Evolutionary conservation across 2,797 vertebrate genomes (phyloP), one percentile per base, ranked within the genome.

Genomic region (Otolemur crassicaudatus): DNA sequence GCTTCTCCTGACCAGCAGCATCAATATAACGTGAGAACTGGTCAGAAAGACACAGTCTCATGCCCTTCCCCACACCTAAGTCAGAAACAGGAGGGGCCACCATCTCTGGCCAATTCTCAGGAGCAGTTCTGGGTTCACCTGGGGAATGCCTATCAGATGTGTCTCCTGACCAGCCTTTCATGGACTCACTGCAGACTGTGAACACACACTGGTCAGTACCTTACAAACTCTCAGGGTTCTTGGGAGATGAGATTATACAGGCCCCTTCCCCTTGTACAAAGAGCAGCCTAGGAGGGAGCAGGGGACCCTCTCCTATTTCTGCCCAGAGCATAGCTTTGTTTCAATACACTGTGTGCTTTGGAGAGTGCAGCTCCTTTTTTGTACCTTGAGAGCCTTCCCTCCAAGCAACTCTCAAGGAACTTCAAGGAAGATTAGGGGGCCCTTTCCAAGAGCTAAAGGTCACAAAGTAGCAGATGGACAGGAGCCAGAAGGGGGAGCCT

Each of bases 191-290:
- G 31, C 46, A 53, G 37, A 43, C 60, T 16, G 29, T 8, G 20
- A n/a, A 53, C 27, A 29, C n/a, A n/a, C 61, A 27, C 13, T 9
- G 37, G 56, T 37, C 31, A 43, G 61, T 61, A 29, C n/a, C 70
- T 77, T 9, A 13, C 19, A 5, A 12, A 46, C n/a, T n/a, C 46
- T 75, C 65, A 46, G 34, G 31, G 73, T 46, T 65, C 34, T 25
- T 14, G 13, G 46, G 29, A 31, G 34, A 1, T 2, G 27, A 70
- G 20, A 25, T 53, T 4, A 11, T 25, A 76, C 5, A 0, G 0
- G 37, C 19, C 61, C 46, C 31, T 80, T 49, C 56, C 56, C 34
- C n/a, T 43, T 43, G 40, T 43, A 43, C 58, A 49, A 67, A 87
- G 67, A 61, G 27, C 27, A 60, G 43, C 29, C 31, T 3, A 11